These are phyloP conservation scores for Archocentrus centrarchus DNA, from an alignment of 2,113 vertebrate species.

Conservation along the genomic window DNA sequence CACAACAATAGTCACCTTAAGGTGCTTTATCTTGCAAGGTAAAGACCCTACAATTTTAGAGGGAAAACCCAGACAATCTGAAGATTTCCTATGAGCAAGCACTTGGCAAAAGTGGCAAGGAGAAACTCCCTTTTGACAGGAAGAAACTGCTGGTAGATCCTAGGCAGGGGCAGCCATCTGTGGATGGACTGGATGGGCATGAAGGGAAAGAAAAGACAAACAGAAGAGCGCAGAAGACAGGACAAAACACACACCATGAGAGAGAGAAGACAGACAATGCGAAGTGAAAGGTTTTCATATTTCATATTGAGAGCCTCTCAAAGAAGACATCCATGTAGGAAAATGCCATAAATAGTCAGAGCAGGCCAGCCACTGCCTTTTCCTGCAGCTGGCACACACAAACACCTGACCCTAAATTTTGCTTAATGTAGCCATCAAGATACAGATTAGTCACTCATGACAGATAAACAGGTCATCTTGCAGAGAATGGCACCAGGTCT, in stretches of 20 bases:
- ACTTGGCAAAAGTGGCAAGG: neutral
- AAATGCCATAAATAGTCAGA: no score
- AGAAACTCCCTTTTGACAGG: neutral
- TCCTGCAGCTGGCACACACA: no score
- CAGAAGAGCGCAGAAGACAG: neutral
- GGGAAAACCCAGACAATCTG: neutral
- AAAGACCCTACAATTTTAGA: neutral
- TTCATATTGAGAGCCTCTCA: no score
- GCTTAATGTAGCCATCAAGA: neutral
- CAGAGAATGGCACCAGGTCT: neutral
- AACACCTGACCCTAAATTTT: neutral
- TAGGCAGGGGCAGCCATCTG: neutral
- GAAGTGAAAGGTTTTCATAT: no score
- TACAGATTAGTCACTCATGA: neutral
- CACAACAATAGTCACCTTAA: neutral
- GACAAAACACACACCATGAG: no score
- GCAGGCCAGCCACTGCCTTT: no score
- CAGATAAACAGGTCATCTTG: neutral
- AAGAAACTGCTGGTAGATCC: neutral
- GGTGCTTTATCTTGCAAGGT: neutral
- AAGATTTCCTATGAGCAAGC: neutral
- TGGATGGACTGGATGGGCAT: fast-evolving
- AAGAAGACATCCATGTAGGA: no score
- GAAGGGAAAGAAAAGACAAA: no score
- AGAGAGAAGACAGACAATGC: no score